These are phyloP conservation scores for Limnephilus rhombicus DNA, from an alignment of 2,888 invertebrate genomes.

Conservation along the genomic window DNA sequence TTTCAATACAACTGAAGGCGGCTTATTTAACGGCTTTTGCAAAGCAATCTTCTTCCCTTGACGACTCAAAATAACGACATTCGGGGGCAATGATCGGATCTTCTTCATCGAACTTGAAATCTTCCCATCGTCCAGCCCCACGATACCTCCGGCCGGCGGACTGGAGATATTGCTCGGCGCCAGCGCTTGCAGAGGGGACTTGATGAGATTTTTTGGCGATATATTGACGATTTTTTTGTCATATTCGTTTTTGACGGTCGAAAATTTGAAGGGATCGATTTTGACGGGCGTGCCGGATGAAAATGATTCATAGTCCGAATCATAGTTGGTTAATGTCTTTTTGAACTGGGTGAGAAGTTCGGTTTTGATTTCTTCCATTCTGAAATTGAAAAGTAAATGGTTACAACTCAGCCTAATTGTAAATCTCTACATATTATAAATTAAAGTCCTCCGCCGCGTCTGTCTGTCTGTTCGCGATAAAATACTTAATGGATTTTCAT, in stretches of 20 bases:
- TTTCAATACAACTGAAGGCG: constrained; percentile 38
- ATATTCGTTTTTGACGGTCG: neutral
- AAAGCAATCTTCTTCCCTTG: constrained; percentile 63
- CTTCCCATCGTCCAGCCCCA: neutral
- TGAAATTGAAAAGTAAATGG: constrained; percentile 67
- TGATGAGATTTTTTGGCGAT: neutral
- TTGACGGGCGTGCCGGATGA: neutral
- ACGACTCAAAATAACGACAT: constrained; percentile 70
- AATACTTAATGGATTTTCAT: too few relatives aligned
- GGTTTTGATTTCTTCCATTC: constrained; percentile 69
- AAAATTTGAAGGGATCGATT: neutral
- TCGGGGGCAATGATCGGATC: constrained; percentile 70
- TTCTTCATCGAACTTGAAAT: constrained; percentile 21
- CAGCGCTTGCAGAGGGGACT: neutral
- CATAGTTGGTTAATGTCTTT: constrained; percentile 47
- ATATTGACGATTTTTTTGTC: neutral
- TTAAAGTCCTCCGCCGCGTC: too few relatives aligned
- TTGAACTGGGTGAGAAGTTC: constrained; percentile 69
- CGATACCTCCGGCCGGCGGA: neutral
- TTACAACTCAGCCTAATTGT: neutral
- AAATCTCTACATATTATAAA: too few relatives aligned
- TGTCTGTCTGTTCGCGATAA: too few relatives aligned
- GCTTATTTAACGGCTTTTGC: constrained; percentile 56
- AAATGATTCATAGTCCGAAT: constrained; percentile 12
- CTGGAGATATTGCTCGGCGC: neutral